Base-by-base conservation (phyloP, 2,113 vertebrate genomes). In the Apistogramma diplotaenia region DNA sequence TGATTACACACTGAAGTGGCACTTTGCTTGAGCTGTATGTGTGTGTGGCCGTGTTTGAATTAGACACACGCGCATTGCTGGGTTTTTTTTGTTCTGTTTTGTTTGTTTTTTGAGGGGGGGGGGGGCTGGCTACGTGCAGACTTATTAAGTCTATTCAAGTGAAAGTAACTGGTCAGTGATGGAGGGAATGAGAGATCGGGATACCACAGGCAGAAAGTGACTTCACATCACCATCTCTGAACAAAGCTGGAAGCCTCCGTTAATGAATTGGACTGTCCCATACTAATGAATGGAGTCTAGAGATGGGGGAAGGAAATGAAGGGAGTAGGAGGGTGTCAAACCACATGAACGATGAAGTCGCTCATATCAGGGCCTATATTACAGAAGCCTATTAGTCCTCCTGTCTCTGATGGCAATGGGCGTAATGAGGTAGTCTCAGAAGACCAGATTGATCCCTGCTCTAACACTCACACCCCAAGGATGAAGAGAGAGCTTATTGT, bases 241-340 rank as follows among this genome's bases (percentile, higher is more conserved):
- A 79, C 67, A 81, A 73, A 81, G 87, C 65, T 56, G 78, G 51
- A 85, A 78, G 79, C 62, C 75, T 67, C 29, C 6, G 8, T 84
- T 93, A 92, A 94, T 94, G 86, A 94, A 94, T 91, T 90, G 87
- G 88, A 90, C 85, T 91, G 87, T 89, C 85, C 82, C 58, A n/a
- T 83, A 79, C 81, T 95, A 94, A 95, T 94, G 84, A 93, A 93
- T 85, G 87, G 85, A 88, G 85, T 83, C 80, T 62, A 84, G 72
- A 88, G 79, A 89, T 59, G 84, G 71, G 81, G 74, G 75, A 83
- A 90, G 88, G 87, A 91, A 92, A 91, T 89, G 74, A 88, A 90
- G 77, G 86, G 75, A 90, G 80, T 82, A 82, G 85, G 83, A 58
- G 78, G 85, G 82, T 90, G 87, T 93, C 87, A 91, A 79, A 86